Evolutionary conservation across 2,888 invertebrate genomes (phyloP), one percentile per base, ranked within the genome.

Genomic region (Orthosia incerta): DNA sequence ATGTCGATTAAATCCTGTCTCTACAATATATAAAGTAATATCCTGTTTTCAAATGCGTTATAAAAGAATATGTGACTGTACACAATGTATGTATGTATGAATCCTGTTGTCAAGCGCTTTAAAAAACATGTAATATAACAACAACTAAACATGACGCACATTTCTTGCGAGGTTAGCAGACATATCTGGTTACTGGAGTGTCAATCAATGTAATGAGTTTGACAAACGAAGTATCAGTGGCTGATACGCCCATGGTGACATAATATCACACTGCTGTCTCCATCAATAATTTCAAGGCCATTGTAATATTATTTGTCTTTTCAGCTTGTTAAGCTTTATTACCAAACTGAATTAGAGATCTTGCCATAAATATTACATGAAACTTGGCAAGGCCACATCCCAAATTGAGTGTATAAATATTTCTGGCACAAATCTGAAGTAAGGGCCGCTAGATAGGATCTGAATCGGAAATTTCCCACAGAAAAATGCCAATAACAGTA

Each of bases 191-290:
- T 79, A 71, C 79, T 63, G 31, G 45, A 68, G 23, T 79, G 82
- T 67, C 82, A 79, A 79, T 81, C 82, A 71, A 60, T 75, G 56
- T 77, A 76, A 63, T 82, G 65, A 71, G 60, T 80, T 74, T 80
- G 74, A 74, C 66, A 74, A 80, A 51, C 66, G 18, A 67, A 80
- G 55, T 64, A 61, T 60, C 50, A 66, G 3, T 66, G 15, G 20
- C 23, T 53, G 53, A 60, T 70, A 67, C 72, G 67, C 67, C 67
- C 72, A 80, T 55, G 64, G 79, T 82, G 60, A 67, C 50, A 67
- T 77, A 71, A 76, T 57, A 39, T 12, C 13, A 48, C 39, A 16
- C n/a, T 46, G 60, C 15, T 46, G 60, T 15, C 31, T 51, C 3
- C 31, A 50, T 60, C 39, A 13, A 64, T 39, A 5, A 46, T n/a